Percentiles rank a stretch among this genome's conserved stretches.
These are phyloP conservation scores for Nyleta sp. DNA, from an alignment of 2,888 invertebrate species.

Conservation along the genomic window DNA sequence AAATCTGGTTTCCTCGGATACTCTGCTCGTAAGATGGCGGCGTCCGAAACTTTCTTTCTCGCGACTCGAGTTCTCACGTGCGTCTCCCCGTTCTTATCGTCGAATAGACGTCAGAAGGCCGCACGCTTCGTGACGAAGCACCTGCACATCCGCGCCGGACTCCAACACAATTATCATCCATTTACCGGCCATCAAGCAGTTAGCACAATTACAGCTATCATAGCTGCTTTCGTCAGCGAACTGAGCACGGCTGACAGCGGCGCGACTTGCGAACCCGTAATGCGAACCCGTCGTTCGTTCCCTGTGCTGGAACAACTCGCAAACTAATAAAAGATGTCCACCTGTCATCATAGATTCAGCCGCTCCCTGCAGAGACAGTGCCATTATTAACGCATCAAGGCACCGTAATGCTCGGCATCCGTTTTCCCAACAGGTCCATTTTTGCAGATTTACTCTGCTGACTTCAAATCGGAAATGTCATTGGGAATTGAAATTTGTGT, in stretches of 20 bases:
- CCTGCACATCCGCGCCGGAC: conserved; percentile 64
- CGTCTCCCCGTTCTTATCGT: conserved; percentile 31
- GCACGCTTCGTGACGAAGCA: conserved; percentile 66
- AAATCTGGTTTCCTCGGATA: background rate
- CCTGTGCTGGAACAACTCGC: too few species aligned
- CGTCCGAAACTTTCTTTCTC: conserved; percentile 13
- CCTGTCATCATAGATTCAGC: conserved; percentile 79
- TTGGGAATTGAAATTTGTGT: too few species aligned
- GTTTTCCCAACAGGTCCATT: conserved; percentile 59
- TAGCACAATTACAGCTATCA: conserved; percentile 80
- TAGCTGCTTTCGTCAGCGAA: conserved; percentile 76
- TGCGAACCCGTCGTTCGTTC: conserved; percentile 37
- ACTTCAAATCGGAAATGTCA: too few species aligned
- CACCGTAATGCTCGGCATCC: conserved; percentile 76
- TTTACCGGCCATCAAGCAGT: conserved; percentile 81
- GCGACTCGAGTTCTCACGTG: conserved; percentile 47
- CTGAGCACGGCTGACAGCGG: conserved; percentile 66
- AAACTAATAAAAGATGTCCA: conserved; percentile 78
- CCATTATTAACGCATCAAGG: conserved; percentile 77
- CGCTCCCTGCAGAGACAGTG: conserved; percentile 72
- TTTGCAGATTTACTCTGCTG: conserved; percentile 1
- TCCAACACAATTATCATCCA: conserved; percentile 77
- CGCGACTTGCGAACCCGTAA: conserved; percentile 38
- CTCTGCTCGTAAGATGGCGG: too few species aligned
- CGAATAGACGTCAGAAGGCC: conserved; percentile 19